A percentile compares a stretch with the other conserved stretches of the same genome.
Evolutionary conservation across 2,113 vertebrate genomes (phyloP).

Genomic region (Hylia prasina): DNA sequence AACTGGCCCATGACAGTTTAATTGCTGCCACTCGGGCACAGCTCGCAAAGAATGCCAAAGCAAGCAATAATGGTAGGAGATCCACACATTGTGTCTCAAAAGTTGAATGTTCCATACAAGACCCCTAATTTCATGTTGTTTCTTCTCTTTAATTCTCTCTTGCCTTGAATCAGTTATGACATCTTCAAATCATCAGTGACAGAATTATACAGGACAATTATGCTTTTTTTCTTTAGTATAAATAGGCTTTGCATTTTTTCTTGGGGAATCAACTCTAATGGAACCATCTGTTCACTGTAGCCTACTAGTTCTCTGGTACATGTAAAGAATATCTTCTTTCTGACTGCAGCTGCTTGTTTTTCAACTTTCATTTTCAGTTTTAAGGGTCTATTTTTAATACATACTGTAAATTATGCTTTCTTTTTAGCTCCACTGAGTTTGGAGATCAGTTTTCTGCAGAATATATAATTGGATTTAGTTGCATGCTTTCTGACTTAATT

Average conservation of each 20-base stretch:
- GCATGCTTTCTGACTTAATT: not conserved
- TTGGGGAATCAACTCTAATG: not conserved
- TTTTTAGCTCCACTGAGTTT: not conserved
- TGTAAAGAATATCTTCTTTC: not conserved
- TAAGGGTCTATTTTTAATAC: not conserved
- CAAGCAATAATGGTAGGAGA: conserved; percentile 82
- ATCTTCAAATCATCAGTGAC: not conserved
- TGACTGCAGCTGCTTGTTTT: not conserved
- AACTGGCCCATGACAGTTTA: conserved; percentile 96
- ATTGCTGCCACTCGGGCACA: conserved; percentile 96
- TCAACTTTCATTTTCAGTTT: conserved; percentile 25
- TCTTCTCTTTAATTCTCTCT: not conserved
- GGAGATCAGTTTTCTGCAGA: not conserved
- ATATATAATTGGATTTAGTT: not conserved
- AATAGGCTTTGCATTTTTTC: not conserved
- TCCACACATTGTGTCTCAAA: not conserved
- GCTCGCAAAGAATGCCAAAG: conserved; percentile 89
- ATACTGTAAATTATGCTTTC: not conserved
- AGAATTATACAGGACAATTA: not conserved
- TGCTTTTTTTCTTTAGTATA: not conserved
- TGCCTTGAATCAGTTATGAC: not conserved
- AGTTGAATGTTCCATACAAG: not conserved
- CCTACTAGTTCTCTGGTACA: not conserved
- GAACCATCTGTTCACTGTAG: not conserved
- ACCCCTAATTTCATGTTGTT: not conserved